Evolutionary conservation across 1,140 invertebrate genomes (phyloP).

Genomic region (Atopsyche davidsoni): DNA sequence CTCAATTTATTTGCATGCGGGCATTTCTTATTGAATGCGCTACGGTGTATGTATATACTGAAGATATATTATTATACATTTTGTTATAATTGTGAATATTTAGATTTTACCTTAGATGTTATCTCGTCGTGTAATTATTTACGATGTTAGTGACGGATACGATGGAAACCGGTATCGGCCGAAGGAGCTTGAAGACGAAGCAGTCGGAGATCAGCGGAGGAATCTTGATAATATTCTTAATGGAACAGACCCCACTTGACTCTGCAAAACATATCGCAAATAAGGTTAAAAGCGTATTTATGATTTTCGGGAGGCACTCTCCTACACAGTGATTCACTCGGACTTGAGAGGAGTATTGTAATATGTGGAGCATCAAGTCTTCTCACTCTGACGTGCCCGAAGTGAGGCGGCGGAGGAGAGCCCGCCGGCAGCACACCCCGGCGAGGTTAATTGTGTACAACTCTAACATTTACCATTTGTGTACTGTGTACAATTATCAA

Average conservation of each 20-base stretch:
- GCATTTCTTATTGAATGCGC: slow-evolving; percentile 13
- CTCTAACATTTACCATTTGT: slow-evolving; percentile 25
- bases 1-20: slow-evolving; percentile 19
- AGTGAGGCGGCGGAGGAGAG: too few species aligned
- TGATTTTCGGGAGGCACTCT: background rate
- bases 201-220: slow-evolving; percentile 6
- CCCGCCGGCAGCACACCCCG: too few species aligned
- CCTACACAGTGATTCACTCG: too few species aligned
- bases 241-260: slow-evolving; percentile 25
- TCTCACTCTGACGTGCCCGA: too few species aligned
- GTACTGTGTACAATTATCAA: slow-evolving; percentile 29
- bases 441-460: slow-evolving; percentile 7
- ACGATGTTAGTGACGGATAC: background rate
- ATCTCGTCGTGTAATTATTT: slow-evolving; percentile 11
- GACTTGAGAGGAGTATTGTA: too few species aligned
- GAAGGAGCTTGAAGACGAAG: background rate
- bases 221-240: slow-evolving; percentile 21
- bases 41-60: slow-evolving; percentile 20
- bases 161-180: slow-evolving; percentile 3
- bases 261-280: slow-evolving; percentile 23
- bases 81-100: slow-evolving; percentile 21
- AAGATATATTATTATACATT: slow-evolving; percentile 21
- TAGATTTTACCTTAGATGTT: slow-evolving; percentile 15
- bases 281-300: background rate
- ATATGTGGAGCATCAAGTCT: too few species aligned